Conservation (phyloP, 2,797 vertebrate genomes). For the Poeciliopsis turneri region DNA sequence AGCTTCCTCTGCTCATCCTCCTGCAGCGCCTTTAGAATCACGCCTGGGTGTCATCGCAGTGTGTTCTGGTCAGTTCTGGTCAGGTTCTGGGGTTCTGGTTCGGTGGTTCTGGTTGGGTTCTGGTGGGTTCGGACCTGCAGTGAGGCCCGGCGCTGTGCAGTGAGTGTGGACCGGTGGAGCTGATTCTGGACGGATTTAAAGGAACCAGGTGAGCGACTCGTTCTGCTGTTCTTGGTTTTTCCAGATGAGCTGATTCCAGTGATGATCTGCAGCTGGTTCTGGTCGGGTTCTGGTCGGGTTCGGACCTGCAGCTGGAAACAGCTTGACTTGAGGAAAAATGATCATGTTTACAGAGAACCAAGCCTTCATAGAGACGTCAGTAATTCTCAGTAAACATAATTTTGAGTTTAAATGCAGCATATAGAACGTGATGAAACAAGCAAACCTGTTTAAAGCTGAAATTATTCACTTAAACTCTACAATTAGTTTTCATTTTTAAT, state of each 20-base stretch:
- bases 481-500: not conserved
- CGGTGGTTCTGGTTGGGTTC: too few relatives aligned
- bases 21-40: conserved; percentile 25
- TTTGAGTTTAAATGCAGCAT: not conserved
- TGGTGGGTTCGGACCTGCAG: not conserved
- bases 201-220: not conserved
- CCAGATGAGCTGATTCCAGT: not conserved
- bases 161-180: conserved; percentile 1
- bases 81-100: too few relatives aligned
- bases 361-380: not conserved
- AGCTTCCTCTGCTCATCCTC: conserved; percentile 45
- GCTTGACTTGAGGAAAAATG: not conserved
- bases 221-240: not conserved
- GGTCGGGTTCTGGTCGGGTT: too few relatives aligned
- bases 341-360: not conserved
- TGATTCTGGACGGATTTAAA: not conserved
- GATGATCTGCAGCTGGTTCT: not conserved
- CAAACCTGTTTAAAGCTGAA: not conserved
- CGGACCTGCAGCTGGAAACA: not conserved
- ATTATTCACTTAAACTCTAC: not conserved
- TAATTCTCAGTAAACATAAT: not conserved
- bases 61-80: conserved; percentile 19
- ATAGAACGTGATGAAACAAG: not conserved
- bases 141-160: conserved; percentile 10
- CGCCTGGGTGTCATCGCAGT: conserved; percentile 1